These are phyloP conservation scores for Oryzias curvinotus DNA, from an alignment of 2,113 vertebrate genomes.

Conservation along the genomic window DNA sequence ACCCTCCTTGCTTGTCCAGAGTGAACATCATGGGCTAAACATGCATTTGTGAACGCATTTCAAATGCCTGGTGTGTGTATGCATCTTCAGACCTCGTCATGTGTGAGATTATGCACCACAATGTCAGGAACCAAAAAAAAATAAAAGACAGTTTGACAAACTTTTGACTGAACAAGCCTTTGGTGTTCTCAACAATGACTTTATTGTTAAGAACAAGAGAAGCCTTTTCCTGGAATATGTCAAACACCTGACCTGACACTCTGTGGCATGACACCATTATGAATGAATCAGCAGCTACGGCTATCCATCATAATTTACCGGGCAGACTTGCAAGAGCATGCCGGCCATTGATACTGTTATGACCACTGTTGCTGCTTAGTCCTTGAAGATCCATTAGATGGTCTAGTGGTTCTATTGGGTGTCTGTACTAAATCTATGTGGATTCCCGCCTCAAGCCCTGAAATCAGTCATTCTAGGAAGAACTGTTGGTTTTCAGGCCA, in stretches of 20 bases:
- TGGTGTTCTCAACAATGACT: slow-evolving; percentile 40
- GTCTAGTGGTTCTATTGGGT: no score
- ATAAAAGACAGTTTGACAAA: slow-evolving; percentile 49
- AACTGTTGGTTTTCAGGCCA: slow-evolving; percentile 35
- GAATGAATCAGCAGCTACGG: slow-evolving; percentile 16
- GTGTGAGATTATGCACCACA: no score
- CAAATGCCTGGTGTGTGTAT: no score
- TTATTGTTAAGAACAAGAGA: slow-evolving; percentile 51
- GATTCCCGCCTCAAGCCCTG: slow-evolving; percentile 31
- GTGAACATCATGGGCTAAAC: no score
- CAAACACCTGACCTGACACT: slow-evolving; percentile 54
- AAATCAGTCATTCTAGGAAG: slow-evolving; percentile 48
- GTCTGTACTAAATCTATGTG: neutral
- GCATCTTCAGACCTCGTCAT: no score
- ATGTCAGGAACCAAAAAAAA: slow-evolving; percentile 8
- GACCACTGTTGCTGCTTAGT: slow-evolving; percentile 13
- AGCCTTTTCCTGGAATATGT: slow-evolving; percentile 48
- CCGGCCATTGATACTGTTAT: slow-evolving; percentile 13
- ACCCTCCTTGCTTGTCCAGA: no score
- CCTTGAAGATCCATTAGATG: slow-evolving; percentile 31
- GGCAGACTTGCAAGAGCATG: slow-evolving; percentile 4
- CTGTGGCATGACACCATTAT: slow-evolving; percentile 18
- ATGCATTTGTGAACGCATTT: no score
- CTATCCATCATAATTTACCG: slow-evolving; percentile 29
- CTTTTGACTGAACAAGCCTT: slow-evolving; percentile 48